phyloP scores from a whole-genome alignment of 2,888 invertebrate species.

The Aphidoletes aphidimyza region DNA sequence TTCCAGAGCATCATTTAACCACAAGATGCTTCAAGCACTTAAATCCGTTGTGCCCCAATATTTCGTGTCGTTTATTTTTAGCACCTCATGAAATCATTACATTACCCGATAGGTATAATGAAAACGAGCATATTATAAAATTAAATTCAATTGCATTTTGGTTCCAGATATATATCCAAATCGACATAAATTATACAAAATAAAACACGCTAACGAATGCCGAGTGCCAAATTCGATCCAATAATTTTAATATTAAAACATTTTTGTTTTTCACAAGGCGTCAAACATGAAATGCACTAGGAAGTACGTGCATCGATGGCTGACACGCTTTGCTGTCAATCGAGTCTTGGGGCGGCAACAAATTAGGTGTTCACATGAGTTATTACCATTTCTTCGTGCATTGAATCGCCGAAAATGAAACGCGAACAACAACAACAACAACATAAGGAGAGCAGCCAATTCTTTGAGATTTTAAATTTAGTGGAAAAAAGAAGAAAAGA shows the following conservation, averaged over 20 bases:
- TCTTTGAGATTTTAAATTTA: too few relatives aligned
- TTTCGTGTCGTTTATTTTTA: slow-evolving; percentile 38
- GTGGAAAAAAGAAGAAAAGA: too few relatives aligned
- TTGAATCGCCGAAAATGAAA: neutral
- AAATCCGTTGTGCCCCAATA: neutral
- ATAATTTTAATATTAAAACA: neutral
- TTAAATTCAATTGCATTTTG: slow-evolving; percentile 20
- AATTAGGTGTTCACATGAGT: slow-evolving; percentile 18
- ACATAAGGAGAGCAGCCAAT: too few relatives aligned
- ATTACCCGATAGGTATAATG: neutral
- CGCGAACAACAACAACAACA: too few relatives aligned
- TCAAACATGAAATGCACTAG: neutral
- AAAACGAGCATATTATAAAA: neutral
- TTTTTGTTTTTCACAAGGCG: neutral
- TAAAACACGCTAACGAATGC: neutral
- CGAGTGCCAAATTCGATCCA: neutral
- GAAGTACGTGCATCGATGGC: neutral
- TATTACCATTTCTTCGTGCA: slow-evolving; percentile 39
- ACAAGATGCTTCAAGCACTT: neutral
- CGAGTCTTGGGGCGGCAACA: slow-evolving; percentile 8
- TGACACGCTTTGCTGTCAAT: neutral
- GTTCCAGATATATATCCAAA: neutral
- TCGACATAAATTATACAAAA: neutral
- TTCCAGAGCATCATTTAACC: neutral
- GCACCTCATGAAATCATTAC: slow-evolving; percentile 2